These are phyloP conservation scores for Mastomys natalensis DNA, from an alignment of 2,113 vertebrate species.

Conservation along the genomic window DNA sequence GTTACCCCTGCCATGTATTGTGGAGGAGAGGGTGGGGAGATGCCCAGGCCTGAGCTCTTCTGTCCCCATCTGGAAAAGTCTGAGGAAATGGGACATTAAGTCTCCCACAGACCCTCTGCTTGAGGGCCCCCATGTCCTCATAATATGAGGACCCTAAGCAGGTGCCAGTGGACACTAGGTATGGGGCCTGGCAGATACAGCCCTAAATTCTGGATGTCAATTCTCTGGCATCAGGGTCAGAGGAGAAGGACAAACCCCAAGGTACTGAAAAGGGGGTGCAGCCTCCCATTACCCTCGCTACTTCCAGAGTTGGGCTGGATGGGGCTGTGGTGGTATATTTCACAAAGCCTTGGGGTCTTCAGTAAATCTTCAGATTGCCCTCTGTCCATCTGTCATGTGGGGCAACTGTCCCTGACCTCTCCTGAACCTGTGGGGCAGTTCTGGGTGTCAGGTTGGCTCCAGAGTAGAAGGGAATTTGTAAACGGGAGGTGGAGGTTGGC, in stretches of 20 bases:
- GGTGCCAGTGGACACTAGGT: neutral
- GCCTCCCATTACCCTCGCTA: rapidly evolving
- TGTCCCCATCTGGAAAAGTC: neutral
- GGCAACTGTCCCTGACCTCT: neutral
- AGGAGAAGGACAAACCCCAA: neutral
- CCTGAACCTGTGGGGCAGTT: neutral
- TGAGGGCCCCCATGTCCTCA: neutral
- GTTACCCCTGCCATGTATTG: neutral
- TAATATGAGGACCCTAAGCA: neutral
- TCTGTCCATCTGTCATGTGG: neutral
- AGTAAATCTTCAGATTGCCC: neutral
- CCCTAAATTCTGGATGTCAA: neutral
- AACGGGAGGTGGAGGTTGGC: neutral
- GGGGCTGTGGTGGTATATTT: neutral
- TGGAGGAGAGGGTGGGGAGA: neutral
- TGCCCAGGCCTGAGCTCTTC: neutral
- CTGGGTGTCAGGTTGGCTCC: neutral
- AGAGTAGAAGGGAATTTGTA: neutral
- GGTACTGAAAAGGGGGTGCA: neutral
- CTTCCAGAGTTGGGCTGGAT: neutral
- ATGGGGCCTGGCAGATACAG: neutral
- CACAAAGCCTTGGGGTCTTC: neutral
- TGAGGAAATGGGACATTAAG: neutral
- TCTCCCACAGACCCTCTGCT: neutral
- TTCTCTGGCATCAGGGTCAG: neutral